These are phyloP conservation scores for Drosophila percnosoma DNA, from an alignment of 2,888 invertebrate species.

Conservation along the genomic window DNA sequence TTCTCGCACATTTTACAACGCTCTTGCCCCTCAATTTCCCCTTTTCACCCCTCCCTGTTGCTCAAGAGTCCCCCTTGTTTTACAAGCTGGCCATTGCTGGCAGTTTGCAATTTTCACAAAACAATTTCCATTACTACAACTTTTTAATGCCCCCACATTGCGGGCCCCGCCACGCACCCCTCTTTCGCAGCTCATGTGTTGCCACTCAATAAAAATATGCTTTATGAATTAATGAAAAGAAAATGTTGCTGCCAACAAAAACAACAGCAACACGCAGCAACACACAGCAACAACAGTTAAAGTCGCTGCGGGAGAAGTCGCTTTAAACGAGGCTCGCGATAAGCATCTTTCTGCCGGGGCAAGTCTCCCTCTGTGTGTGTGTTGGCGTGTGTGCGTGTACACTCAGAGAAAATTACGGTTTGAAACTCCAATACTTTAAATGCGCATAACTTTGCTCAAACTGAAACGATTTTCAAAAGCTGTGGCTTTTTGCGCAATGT, in stretches of 20 bases:
- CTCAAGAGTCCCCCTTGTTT: slow-evolving; percentile 7
- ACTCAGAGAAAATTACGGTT: neutral
- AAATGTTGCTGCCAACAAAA: slow-evolving; percentile 71
- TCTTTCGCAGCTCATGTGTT: slow-evolving; percentile 58
- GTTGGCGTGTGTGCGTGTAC: slow-evolving; percentile 20
- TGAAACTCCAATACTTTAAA: neutral
- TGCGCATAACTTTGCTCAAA: neutral
- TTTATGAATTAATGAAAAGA: slow-evolving; percentile 80
- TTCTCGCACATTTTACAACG: slow-evolving; percentile 54
- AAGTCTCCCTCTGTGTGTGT: slow-evolving; percentile 19
- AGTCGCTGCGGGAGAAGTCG: slow-evolving; percentile 27
- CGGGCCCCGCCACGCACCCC: slow-evolving; percentile 15
- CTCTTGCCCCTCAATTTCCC: neutral
- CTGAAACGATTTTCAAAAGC: neutral
- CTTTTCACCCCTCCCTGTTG: neutral
- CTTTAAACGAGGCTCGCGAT: slow-evolving; percentile 46
- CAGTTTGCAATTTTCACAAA: slow-evolving; percentile 66
- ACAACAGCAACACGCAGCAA: slow-evolving; percentile 20
- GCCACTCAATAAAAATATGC: slow-evolving; percentile 78
- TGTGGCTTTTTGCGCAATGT: neutral
- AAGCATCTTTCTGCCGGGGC: slow-evolving; percentile 51
- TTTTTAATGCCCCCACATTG: slow-evolving; percentile 59
- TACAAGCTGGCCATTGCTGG: slow-evolving; percentile 43
- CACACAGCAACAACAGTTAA: slow-evolving; percentile 31
- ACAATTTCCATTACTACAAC: slow-evolving; percentile 75